Evolutionary conservation across 2,797 vertebrate species (phyloP).

Genomic region (Limosa lapponica): DNA sequence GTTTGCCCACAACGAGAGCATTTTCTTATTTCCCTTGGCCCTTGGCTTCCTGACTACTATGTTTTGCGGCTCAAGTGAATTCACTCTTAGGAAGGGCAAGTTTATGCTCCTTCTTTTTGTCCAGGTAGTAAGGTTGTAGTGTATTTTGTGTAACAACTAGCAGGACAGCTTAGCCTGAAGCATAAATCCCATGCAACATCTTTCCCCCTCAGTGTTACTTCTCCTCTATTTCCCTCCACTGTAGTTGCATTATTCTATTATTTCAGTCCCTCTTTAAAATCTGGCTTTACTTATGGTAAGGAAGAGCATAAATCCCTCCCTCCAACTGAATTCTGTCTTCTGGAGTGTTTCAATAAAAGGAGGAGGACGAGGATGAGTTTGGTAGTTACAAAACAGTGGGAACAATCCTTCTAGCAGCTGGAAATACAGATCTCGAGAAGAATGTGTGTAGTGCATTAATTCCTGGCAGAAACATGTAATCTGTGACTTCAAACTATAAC

Average conservation of each 20-base stretch:
- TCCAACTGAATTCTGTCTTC: background rate
- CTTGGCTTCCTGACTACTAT: background rate
- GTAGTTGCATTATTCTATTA: background rate
- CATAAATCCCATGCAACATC: background rate
- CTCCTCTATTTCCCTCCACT: background rate
- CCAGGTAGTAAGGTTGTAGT: background rate
- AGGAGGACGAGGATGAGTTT: background rate
- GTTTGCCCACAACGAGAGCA: background rate
- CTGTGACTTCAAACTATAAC: background rate
- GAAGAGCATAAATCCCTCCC: background rate
- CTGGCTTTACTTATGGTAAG: background rate
- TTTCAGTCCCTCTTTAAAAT: background rate
- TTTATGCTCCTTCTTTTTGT: background rate
- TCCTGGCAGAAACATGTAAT: background rate
- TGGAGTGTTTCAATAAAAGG: background rate
- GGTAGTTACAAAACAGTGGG: background rate
- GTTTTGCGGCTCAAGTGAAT: background rate
- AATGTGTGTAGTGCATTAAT: background rate
- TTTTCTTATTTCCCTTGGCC: background rate
- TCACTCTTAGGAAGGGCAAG: background rate
- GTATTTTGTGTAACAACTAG: background rate
- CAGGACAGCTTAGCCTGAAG: background rate
- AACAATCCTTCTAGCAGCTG: background rate
- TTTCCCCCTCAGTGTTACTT: background rate
- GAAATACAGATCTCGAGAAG: background rate